These are phyloP conservation scores for Montipora capricornis DNA, from an alignment of 64 coral and sea anemone genomes.

Conservation along the genomic window DNA sequence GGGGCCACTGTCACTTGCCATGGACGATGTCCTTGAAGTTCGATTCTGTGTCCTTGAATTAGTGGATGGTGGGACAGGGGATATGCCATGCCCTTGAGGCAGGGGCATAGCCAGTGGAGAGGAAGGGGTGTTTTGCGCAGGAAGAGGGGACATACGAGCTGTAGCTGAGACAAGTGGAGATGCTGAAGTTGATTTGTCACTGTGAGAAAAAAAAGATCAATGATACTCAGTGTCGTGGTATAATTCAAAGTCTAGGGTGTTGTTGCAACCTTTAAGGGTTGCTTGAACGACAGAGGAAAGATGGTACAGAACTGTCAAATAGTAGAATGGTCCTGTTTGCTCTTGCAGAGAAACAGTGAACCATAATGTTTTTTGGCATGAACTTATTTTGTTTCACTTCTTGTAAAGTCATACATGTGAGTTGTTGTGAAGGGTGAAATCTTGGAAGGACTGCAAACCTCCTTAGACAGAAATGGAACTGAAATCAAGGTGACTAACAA, in stretches of 20 bases:
- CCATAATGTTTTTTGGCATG: too few species aligned
- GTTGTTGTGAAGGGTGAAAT: too few species aligned
- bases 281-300: too few species aligned
- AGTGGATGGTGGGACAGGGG: slow-evolving; percentile 17
- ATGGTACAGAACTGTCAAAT: too few species aligned
- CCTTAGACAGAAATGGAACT: too few species aligned
- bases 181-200: slow-evolving; percentile 62
- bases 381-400: too few species aligned
- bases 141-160: slow-evolving; percentile 86
- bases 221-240: not conserved
- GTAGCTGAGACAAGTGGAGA: slow-evolving; percentile 85
- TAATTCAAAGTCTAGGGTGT: not conserved
- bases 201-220: slow-evolving; percentile 4
- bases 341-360: too few species aligned
- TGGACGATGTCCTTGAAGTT: slow-evolving; percentile 91
- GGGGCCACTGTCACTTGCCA: slow-evolving; percentile 90
- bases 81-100: slow-evolving; percentile 68
- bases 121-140: slow-evolving; percentile 60
- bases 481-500: too few species aligned
- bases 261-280: not conserved
- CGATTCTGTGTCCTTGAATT: slow-evolving; percentile 64
- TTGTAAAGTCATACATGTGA: too few species aligned
- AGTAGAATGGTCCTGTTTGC: too few species aligned
- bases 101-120: slow-evolving; percentile 90
- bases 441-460: too few species aligned